Conservation (phyloP, 1,140 invertebrate species). For the Octopus bimaculoides region DNA sequence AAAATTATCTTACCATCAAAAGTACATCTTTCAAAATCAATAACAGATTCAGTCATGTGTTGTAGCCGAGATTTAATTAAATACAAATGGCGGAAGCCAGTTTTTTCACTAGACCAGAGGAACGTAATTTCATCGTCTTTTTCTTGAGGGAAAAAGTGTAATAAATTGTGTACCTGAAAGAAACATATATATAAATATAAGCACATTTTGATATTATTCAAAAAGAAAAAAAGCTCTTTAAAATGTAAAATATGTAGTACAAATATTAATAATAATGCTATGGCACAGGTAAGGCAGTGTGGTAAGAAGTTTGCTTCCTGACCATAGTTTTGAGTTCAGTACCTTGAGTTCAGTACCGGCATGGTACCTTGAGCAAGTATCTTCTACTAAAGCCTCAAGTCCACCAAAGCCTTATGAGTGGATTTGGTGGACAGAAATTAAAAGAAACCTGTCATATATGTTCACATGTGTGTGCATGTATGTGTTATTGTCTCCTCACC, state of each 20-base stretch:
- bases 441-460: too few relatives aligned
- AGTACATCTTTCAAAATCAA: constrained; percentile 19
- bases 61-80: constrained; percentile 64
- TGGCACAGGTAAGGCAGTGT: not conserved
- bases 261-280: not conserved
- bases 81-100: constrained; percentile 89
- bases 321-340: too few relatives aligned
- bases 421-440: too few relatives aligned
- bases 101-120: constrained; percentile 90
- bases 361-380: too few relatives aligned
- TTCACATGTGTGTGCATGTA: too few relatives aligned
- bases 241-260: too few relatives aligned
- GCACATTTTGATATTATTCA: not conserved
- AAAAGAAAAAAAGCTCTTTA: too few relatives aligned
- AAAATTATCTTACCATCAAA: constrained; percentile 1
- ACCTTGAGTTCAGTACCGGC: too few relatives aligned
- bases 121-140: constrained; percentile 67
- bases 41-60: constrained; percentile 14
- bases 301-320: too few relatives aligned
- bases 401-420: too few relatives aligned
- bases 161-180: constrained; percentile 74
- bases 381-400: too few relatives aligned
- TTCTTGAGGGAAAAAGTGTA: constrained; percentile 75
- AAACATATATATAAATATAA: not conserved
- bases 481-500: too few relatives aligned